Percentiles rank a stretch among this genome's conserved stretches.
phyloP scores from a whole-genome alignment of 2,797 vertebrate genomes.

The Astyanax mexicanus region DNA sequence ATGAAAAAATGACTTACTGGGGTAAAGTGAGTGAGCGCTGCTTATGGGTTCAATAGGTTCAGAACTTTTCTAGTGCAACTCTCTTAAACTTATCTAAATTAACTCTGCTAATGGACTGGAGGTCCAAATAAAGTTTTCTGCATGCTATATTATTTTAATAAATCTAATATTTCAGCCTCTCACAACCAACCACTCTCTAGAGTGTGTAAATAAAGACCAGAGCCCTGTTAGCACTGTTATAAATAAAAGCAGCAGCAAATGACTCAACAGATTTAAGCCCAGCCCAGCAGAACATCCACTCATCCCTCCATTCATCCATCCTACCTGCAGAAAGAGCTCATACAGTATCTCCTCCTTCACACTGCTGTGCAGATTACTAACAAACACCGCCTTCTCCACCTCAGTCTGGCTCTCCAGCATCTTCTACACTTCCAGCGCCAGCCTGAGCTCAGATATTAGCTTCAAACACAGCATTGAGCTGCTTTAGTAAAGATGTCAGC shows the following conservation, averaged over 20 bases:
- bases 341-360: conserved; percentile 65
- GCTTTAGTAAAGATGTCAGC: neutral
- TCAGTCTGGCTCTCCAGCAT: conserved; percentile 43
- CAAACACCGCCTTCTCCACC: conserved; percentile 56
- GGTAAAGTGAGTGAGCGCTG: too few relatives aligned
- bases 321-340: conserved; percentile 68
- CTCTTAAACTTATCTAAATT: too few relatives aligned
- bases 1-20: too few relatives aligned
- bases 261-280: neutral
- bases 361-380: conserved; percentile 61
- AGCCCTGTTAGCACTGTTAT: neutral
- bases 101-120: neutral
- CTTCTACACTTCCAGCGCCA: conserved; percentile 4
- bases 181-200: too few relatives aligned
- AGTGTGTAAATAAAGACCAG: neutral
- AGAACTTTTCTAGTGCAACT: too few relatives aligned
- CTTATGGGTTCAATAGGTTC: too few relatives aligned
- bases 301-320: too few relatives aligned
- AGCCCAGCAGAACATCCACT: neutral
- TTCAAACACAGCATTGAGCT: neutral
- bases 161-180: neutral
- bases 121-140: too few relatives aligned
- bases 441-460: neutral
- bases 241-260: neutral
- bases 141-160: too few relatives aligned